A percentile compares a stretch with the other conserved stretches of the same genome.
Conservation (phyloP, 2,888 invertebrate genomes). For the Pecten maximus region DNA sequence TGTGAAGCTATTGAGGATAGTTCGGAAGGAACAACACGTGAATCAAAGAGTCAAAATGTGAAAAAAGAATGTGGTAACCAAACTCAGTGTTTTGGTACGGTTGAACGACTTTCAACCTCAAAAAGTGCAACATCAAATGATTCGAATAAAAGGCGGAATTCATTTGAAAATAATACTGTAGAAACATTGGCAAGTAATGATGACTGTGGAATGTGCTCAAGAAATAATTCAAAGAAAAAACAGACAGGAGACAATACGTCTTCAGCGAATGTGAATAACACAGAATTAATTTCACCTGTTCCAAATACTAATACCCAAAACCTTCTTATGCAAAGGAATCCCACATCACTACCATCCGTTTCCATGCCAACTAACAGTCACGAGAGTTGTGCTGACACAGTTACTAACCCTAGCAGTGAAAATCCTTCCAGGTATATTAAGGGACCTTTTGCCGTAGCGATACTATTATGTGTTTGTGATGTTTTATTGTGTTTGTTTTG, state of each 20-base stretch:
- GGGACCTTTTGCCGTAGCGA: background rate
- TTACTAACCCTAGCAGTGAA: conserved; percentile 20
- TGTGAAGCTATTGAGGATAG: background rate
- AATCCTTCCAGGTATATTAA: background rate
- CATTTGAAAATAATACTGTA: background rate
- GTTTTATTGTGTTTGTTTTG: no score
- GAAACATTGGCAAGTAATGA: background rate
- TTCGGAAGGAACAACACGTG: background rate
- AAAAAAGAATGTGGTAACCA: background rate
- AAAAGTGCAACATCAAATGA: background rate
- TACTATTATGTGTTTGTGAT: background rate
- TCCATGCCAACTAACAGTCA: conserved; percentile 10
- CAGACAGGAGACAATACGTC: background rate
- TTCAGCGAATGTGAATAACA: background rate
- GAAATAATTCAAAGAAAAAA: background rate
- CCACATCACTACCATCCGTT: background rate
- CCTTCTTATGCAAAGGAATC: background rate
- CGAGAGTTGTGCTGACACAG: conserved; percentile 3
- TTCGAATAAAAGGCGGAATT: background rate
- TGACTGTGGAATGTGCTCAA: conserved; percentile 3
- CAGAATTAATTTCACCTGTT: background rate
- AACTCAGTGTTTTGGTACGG: background rate
- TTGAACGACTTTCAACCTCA: background rate
- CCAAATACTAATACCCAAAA: background rate
- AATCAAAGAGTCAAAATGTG: background rate